These are phyloP conservation scores for Rhinolophus ferrumequinum DNA, from an alignment of 2,113 vertebrate genomes.

Conservation along the genomic window DNA sequence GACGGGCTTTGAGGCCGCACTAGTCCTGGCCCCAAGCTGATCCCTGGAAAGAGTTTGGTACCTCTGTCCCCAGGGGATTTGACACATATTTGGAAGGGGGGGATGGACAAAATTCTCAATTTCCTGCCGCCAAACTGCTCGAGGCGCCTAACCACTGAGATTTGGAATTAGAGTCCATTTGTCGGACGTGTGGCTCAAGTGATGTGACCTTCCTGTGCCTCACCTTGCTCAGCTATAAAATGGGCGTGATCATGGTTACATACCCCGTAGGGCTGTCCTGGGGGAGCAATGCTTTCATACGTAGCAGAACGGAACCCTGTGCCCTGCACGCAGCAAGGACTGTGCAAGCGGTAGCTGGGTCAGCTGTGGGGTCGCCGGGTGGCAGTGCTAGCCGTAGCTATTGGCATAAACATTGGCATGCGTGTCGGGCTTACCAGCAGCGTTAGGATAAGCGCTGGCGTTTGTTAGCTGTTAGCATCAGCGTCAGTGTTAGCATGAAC, in stretches of 20 bases:
- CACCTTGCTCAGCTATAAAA: rapidly evolving
- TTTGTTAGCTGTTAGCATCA: neutral
- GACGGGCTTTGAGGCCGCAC: neutral
- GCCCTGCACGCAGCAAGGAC: too few species aligned
- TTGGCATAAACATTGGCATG: too few species aligned
- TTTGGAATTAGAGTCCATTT: rapidly evolving
- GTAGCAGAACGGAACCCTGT: too few species aligned
- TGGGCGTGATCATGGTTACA: too few species aligned
- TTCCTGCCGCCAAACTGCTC: neutral
- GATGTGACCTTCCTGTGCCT: rapidly evolving
- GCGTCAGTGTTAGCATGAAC: rapidly evolving
- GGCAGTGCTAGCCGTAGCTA: too few species aligned
- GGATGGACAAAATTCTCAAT: neutral
- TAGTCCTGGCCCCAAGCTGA: neutral
- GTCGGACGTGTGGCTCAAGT: rapidly evolving
- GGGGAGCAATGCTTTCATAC: rapidly evolving
- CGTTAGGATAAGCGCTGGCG: rapidly evolving
- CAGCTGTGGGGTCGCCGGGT: too few species aligned
- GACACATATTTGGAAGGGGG: too few species aligned
- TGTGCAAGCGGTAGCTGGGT: too few species aligned
- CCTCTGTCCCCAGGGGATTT: too few species aligned
- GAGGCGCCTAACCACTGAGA: neutral
- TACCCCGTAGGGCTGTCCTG: rapidly evolving
- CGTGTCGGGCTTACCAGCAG: too few species aligned
- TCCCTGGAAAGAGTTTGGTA: too few species aligned